These are phyloP conservation scores for Salvelinus fontinalis DNA, from an alignment of 2,113 vertebrate species.

Conservation along the genomic window DNA sequence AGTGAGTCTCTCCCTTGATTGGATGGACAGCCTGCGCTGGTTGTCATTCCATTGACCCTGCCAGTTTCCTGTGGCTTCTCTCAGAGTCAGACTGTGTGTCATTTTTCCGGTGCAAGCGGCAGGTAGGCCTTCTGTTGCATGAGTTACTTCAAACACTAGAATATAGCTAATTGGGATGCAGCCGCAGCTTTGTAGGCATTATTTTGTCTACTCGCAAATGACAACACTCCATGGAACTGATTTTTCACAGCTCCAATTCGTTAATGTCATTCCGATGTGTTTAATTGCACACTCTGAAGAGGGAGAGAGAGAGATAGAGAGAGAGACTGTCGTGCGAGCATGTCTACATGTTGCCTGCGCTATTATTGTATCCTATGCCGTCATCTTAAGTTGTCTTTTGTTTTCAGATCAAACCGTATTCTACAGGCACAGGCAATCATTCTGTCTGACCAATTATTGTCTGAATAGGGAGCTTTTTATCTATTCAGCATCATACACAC, in stretches of 20 bases:
- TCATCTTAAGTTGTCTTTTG: background rate
- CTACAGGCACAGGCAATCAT: no score
- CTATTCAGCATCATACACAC: background rate
- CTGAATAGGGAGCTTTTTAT: background rate
- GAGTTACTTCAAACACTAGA: constrained; percentile 45
- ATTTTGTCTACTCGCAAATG: constrained; percentile 48
- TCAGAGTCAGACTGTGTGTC: constrained; percentile 11
- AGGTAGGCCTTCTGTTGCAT: constrained; percentile 26
- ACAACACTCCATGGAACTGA: constrained; percentile 68
- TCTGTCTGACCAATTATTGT: no score
- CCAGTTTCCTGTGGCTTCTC: constrained; percentile 31
- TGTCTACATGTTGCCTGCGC: no score
- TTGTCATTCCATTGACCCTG: constrained; percentile 23
- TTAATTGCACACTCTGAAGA: constrained; percentile 10
- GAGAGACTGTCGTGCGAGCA: no score
- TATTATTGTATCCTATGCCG: no score
- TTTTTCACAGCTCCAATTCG: constrained; percentile 50
- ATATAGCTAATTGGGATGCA: constrained; percentile 35
- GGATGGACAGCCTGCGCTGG: constrained; percentile 2
- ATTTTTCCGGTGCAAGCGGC: constrained; percentile 12
- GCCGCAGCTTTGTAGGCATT: constrained; percentile 25
- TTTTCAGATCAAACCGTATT: background rate
- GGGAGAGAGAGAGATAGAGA: background rate
- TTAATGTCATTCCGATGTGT: constrained; percentile 34
- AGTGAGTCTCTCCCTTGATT: constrained; percentile 1